A percentile compares a stretch with the other conserved stretches of the same genome.
These are phyloP conservation scores for Pheosia tremula DNA, from an alignment of 2,888 invertebrate genomes.

Conservation along the genomic window DNA sequence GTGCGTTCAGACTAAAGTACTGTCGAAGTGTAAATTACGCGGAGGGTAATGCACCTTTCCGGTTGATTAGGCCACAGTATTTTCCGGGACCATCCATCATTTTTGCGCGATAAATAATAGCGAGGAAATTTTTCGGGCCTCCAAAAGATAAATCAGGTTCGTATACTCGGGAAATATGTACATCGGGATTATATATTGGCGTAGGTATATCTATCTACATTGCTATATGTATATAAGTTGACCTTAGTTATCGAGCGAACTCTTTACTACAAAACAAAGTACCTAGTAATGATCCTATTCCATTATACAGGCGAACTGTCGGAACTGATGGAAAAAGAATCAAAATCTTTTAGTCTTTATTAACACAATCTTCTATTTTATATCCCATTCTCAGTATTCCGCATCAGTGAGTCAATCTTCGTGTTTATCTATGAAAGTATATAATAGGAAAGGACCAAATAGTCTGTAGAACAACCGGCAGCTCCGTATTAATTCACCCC, in stretches of 20 bases:
- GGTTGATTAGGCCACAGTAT: constrained; percentile 56
- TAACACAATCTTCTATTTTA: too few relatives aligned
- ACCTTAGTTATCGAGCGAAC: too few relatives aligned
- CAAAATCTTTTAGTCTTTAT: too few relatives aligned
- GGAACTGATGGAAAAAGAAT: too few relatives aligned
- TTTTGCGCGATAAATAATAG: constrained; percentile 45
- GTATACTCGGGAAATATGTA: neutral
- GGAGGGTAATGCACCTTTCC: constrained; percentile 34
- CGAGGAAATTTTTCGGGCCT: constrained; percentile 28
- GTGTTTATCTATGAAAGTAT: constrained; percentile 54
- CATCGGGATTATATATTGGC: neutral
- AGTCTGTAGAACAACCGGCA: constrained; percentile 29
- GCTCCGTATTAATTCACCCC: constrained; percentile 68
- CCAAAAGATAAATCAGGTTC: constrained; percentile 12
- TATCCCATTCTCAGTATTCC: neutral
- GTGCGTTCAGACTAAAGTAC: neutral
- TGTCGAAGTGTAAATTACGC: neutral
- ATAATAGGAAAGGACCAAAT: constrained; percentile 50
- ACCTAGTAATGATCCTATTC: too few relatives aligned
- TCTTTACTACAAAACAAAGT: too few relatives aligned
- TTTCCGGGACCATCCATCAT: constrained; percentile 65
- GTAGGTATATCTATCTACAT: too few relatives aligned
- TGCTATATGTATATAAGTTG: too few relatives aligned
- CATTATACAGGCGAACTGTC: too few relatives aligned
- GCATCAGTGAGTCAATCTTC: constrained; percentile 7